A percentile compares a stretch with the other conserved stretches of the same genome.
phyloP scores from a whole-genome alignment of 2,888 invertebrate species.

The Philopedon plagiatum region DNA sequence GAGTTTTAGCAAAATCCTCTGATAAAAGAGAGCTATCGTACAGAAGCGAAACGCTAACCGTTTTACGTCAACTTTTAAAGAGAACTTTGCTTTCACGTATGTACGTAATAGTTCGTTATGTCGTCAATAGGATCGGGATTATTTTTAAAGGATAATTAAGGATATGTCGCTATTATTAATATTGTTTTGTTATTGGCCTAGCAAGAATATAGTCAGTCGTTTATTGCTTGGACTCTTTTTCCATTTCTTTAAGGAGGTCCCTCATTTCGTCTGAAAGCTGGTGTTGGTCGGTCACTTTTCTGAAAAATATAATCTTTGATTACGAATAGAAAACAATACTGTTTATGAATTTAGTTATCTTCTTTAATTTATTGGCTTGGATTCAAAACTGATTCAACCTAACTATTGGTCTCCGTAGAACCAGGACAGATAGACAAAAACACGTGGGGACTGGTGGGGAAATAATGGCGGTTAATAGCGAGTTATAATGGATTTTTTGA shows the following conservation, averaged over 20 bases:
- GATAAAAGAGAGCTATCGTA: background rate
- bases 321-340: too few relatives aligned
- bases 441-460: too few relatives aligned
- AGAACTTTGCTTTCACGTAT: background rate
- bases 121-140: constrained; percentile 8
- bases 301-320: constrained; percentile 57
- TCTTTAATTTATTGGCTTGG: too few relatives aligned
- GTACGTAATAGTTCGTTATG: background rate
- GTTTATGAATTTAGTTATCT: too few relatives aligned
- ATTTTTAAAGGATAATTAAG: constrained; percentile 38
- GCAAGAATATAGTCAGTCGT: constrained; percentile 58
- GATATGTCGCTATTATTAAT: constrained; percentile 52
- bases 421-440: too few relatives aligned
- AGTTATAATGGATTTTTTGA: too few relatives aligned
- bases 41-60: background rate
- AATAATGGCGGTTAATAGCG: too few relatives aligned
- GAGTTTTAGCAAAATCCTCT: background rate
- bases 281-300: constrained; percentile 65
- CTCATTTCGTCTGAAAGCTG: constrained; percentile 68
- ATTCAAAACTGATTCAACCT: too few relatives aligned
- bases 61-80: background rate
- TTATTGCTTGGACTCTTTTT: constrained; percentile 67
- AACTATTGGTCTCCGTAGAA: too few relatives aligned
- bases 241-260: constrained; percentile 66
- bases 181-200: constrained; percentile 50